phyloP scores from a whole-genome alignment of 2,888 invertebrate species.

The Axea sp. region DNA sequence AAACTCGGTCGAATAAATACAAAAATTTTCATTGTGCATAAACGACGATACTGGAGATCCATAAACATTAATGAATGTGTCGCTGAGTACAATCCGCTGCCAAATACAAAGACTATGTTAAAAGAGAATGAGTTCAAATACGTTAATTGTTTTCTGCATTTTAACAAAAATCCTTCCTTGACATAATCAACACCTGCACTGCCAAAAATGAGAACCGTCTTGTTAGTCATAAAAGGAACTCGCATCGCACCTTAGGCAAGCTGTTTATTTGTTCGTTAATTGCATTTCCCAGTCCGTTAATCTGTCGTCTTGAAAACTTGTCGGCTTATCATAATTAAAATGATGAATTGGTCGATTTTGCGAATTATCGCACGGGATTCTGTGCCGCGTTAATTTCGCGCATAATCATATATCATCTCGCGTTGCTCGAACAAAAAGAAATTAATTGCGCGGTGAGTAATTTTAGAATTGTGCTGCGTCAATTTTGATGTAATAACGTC shows the following conservation, averaged over 20 bases:
- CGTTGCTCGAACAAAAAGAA: slow-evolving; percentile 34
- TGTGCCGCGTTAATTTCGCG: slow-evolving; percentile 29
- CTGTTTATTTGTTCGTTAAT: slow-evolving; percentile 26
- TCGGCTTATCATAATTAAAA: slow-evolving; percentile 53
- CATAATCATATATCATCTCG: slow-evolving; percentile 44
- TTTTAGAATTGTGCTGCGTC: slow-evolving; percentile 29
- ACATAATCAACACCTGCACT: background rate
- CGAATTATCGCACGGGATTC: slow-evolving; percentile 18
- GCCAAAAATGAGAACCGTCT: too few relatives aligned
- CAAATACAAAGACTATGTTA: slow-evolving; percentile 37
- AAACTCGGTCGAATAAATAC: slow-evolving; percentile 42
- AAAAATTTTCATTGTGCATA: slow-evolving; percentile 27
- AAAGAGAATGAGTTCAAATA: slow-evolving; percentile 9
- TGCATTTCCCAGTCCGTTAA: slow-evolving; percentile 18
- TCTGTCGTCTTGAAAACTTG: slow-evolving; percentile 26
- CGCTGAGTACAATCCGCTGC: slow-evolving; percentile 21
- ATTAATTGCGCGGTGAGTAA: slow-evolving; percentile 40
- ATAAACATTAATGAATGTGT: slow-evolving; percentile 43
- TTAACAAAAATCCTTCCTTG: slow-evolving; percentile 31
- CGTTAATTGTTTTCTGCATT: slow-evolving; percentile 26
- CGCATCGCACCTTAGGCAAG: background rate
- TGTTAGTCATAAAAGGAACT: too few relatives aligned
- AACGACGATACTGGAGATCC: slow-evolving; percentile 11
- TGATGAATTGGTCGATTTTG: slow-evolving; percentile 45
- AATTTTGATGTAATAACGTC: slow-evolving; percentile 36